Percentiles rank a stretch among this genome's conserved stretches.
These are phyloP conservation scores for Rhorus exstirpatorius DNA, from an alignment of 2,888 invertebrate species.

Conservation along the genomic window DNA sequence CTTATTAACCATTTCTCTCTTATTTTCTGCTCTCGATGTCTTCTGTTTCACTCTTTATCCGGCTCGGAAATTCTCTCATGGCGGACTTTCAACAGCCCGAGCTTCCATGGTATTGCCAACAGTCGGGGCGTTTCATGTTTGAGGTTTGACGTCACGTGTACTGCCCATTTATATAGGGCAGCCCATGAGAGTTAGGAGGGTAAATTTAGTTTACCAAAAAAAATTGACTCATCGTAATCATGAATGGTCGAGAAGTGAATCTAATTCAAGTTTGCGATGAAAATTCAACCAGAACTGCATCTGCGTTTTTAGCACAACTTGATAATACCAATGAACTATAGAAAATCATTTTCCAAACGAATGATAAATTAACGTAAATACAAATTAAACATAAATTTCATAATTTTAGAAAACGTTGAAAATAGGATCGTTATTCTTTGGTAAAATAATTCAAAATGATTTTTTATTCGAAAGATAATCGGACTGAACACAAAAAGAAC, in stretches of 20 bases:
- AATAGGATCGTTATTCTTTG: neutral
- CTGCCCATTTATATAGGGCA: neutral
- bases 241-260: no score
- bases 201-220: no score
- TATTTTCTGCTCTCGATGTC: no score
- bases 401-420: neutral
- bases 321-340: neutral
- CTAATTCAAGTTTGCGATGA: no score
- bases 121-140: constrained; percentile 25
- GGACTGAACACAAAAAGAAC: no score
- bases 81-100: neutral
- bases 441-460: neutral
- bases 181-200: no score
- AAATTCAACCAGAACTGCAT: no score
- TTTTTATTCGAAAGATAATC: no score
- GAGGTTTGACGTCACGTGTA: neutral
- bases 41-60: neutral
- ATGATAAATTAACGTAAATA: neutral
- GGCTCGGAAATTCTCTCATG: neutral
- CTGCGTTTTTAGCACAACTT: no score
- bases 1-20: constrained; percentile 9
- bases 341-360: neutral
- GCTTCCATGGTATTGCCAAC: neutral
- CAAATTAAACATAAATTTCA: neutral
- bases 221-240: no score